A percentile compares a stretch with the other conserved stretches of the same genome.
Evolutionary conservation across 2,888 invertebrate species (phyloP).

Genomic region (Epistrophella euchroma): DNA sequence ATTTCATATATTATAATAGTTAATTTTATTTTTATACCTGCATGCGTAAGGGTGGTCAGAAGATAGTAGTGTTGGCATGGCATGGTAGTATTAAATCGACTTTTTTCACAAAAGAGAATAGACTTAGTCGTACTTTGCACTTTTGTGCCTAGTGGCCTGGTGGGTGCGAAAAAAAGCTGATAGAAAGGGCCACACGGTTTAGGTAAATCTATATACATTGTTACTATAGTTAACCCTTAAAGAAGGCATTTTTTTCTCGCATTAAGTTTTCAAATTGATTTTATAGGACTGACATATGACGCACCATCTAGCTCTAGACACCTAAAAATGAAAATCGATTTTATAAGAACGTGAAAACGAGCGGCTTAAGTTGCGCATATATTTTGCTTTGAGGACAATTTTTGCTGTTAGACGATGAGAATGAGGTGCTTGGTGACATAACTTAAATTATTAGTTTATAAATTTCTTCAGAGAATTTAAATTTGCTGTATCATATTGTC

Average conservation of each 20-base stretch:
- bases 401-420: neutral
- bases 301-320: slow-evolving; percentile 11
- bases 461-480: neutral
- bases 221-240: slow-evolving; percentile 10
- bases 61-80: slow-evolving; percentile 14
- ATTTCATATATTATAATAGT: slow-evolving; percentile 24
- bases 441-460: slow-evolving; percentile 24
- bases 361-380: neutral
- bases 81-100: too few relatives aligned
- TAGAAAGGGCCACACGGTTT: too few relatives aligned
- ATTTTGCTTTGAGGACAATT: neutral
- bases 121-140: slow-evolving; percentile 44
- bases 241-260: neutral
- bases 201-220: neutral
- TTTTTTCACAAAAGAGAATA: neutral
- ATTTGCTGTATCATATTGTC: neutral
- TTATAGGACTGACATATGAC: slow-evolving; percentile 11
- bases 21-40: slow-evolving; percentile 33
- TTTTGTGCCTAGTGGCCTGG: slow-evolving; percentile 5
- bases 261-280: slow-evolving; percentile 21
- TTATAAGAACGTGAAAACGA: neutral
- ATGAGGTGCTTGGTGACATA: neutral
- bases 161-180: neutral
- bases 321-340: slow-evolving; percentile 1
- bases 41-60: slow-evolving; percentile 18